phyloP scores from a whole-genome alignment of 2,888 invertebrate species.

The Ormia ochracea region DNA sequence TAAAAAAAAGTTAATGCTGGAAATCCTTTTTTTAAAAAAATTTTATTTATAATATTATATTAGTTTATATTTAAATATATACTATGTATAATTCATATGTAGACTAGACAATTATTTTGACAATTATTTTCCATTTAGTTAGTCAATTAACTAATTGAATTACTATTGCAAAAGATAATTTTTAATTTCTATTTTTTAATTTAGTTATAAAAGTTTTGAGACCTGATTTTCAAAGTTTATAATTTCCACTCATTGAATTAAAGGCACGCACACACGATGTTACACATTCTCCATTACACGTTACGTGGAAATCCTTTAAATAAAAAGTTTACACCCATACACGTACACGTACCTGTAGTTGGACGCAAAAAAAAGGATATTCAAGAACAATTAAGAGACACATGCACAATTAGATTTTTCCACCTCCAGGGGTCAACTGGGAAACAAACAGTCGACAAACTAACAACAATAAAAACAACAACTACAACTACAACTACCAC shows the following conservation, averaged over 20 bases:
- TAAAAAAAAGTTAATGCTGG: no score
- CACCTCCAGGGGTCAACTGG: slow-evolving; percentile 35
- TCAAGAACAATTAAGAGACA: slow-evolving; percentile 59
- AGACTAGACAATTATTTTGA: not conserved
- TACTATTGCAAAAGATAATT: slow-evolving; percentile 30
- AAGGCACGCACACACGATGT: not conserved
- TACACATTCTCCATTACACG: not conserved
- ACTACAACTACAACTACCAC: no score
- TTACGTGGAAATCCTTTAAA: slow-evolving; percentile 21
- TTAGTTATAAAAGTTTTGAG: slow-evolving; percentile 39
- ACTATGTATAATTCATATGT: no score
- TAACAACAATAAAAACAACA: slow-evolving; percentile 12
- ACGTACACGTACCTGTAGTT: slow-evolving; percentile 1
- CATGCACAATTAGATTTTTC: slow-evolving; percentile 59
- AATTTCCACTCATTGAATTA: slow-evolving; percentile 24
- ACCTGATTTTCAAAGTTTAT: slow-evolving; percentile 26
- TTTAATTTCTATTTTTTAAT: slow-evolving; percentile 29
- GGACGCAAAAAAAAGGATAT: slow-evolving; percentile 29
- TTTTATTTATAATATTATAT: not conserved
- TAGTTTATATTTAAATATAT: no score
- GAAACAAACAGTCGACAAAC: slow-evolving; percentile 27
- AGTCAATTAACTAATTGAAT: slow-evolving; percentile 10
- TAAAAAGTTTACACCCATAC: slow-evolving; percentile 40
- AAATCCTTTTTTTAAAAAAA: no score
- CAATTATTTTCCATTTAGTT: not conserved